Conservation (phyloP, 2,797 vertebrate genomes). For the Gouania willdenowi region DNA sequence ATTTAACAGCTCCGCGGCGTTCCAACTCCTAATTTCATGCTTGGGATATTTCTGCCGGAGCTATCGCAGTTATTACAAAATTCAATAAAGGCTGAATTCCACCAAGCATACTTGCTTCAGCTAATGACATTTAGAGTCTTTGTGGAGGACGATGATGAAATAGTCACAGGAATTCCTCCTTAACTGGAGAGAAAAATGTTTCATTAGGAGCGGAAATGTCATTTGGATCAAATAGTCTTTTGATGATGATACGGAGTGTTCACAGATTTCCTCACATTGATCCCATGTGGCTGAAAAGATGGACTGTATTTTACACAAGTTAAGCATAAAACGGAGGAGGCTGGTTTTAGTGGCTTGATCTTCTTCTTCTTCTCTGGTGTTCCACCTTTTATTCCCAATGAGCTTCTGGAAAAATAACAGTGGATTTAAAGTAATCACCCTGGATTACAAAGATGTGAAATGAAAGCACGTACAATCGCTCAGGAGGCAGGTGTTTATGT, state of each 20-base stretch:
- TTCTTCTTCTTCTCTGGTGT: too few relatives aligned
- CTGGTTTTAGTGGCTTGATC: too few relatives aligned
- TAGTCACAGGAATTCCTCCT: constrained; percentile 27
- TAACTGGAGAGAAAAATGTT: constrained; percentile 13
- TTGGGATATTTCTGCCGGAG: constrained; percentile 46
- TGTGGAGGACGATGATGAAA: constrained; percentile 44
- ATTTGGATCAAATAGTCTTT: constrained; percentile 5
- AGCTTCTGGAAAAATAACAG: too few relatives aligned
- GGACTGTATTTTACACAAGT: too few relatives aligned
- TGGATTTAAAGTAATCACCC: too few relatives aligned
- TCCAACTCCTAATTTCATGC: constrained; percentile 57
- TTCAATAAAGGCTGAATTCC: constrained; percentile 55
- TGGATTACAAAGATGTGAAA: too few relatives aligned
- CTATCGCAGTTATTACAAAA: constrained; percentile 53
- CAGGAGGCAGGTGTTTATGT: too few relatives aligned
- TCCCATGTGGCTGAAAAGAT: too few relatives aligned
- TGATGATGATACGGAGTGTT: background rate
- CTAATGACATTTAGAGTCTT: constrained; percentile 57
- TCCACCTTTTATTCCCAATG: too few relatives aligned
- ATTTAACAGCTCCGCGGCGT: constrained; percentile 32
- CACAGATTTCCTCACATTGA: too few relatives aligned
- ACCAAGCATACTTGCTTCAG: constrained; percentile 40
- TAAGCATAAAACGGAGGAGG: too few relatives aligned
- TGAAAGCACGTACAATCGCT: too few relatives aligned
- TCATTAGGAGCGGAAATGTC: constrained; percentile 25